phyloP scores from a whole-genome alignment of 2,888 invertebrate species.

The Rhimphoctona megacephalus region DNA sequence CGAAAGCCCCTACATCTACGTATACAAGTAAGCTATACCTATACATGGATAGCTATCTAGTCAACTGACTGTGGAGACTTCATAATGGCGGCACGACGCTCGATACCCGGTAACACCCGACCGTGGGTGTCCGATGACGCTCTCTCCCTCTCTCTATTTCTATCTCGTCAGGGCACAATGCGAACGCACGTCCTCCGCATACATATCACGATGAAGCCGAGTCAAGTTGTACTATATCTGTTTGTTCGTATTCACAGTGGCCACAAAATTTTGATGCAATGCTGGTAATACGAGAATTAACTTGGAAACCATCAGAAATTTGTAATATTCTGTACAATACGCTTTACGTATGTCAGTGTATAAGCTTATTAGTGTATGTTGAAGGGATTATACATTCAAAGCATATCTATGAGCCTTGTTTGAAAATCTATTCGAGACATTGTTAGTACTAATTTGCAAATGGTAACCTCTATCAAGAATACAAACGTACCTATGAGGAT shows the following conservation, averaged over 20 bases:
- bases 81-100: constrained; percentile 77
- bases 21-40: constrained; percentile 18
- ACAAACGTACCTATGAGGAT: no score
- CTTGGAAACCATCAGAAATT: constrained; percentile 64
- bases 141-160: neutral
- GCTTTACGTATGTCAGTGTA: neutral
- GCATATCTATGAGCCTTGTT: neutral
- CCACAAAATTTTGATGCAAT: constrained; percentile 73
- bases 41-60: constrained; percentile 26
- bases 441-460: neutral
- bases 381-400: neutral
- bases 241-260: constrained; percentile 27
- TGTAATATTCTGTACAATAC: constrained; percentile 20
- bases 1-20: constrained; percentile 39
- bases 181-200: constrained; percentile 53
- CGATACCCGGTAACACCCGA: constrained; percentile 76
- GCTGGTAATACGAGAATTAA: constrained; percentile 82
- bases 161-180: constrained; percentile 58
- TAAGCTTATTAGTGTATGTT: neutral
- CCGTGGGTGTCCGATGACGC: constrained; percentile 72
- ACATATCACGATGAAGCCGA: constrained; percentile 43
- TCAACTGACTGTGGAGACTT: constrained; percentile 56
- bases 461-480: no score
- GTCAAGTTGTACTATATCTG: constrained; percentile 53
- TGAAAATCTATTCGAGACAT: neutral